These are phyloP conservation scores for Plagodis pulveraria DNA, from an alignment of 2,888 invertebrate species.

Conservation along the genomic window DNA sequence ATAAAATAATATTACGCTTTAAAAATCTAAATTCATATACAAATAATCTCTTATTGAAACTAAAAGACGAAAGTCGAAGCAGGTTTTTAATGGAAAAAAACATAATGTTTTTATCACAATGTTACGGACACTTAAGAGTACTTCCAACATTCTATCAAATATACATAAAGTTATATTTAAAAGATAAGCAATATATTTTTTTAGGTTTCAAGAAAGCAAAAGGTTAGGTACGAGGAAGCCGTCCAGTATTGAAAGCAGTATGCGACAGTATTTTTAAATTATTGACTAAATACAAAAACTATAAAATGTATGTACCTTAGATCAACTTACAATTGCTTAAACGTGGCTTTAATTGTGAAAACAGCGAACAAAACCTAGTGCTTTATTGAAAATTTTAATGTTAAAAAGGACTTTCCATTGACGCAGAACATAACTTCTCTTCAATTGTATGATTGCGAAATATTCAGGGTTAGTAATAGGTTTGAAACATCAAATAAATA, in stretches of 20 bases:
- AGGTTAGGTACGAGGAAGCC: constrained; percentile 52
- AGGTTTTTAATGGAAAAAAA: constrained; percentile 76
- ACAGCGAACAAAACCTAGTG: constrained; percentile 67
- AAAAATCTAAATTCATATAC: constrained; percentile 81
- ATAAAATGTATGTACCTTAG: constrained; percentile 4
- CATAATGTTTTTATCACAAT: constrained; percentile 82
- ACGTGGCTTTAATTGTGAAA: constrained; percentile 35
- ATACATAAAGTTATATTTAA: constrained; percentile 81
- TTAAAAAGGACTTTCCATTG: constrained; percentile 71
- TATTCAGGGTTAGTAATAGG: constrained; percentile 2
- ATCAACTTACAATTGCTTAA: constrained; percentile 34
- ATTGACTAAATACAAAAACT: constrained; percentile 19
- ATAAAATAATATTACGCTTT: constrained; percentile 70
- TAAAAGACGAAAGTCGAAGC: constrained; percentile 74
- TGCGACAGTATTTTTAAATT: not conserved
- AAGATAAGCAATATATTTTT: constrained; percentile 61
- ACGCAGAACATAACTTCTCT: constrained; percentile 76
- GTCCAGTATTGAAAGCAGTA: constrained; percentile 10
- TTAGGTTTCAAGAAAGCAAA: constrained; percentile 78
- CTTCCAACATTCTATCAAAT: constrained; percentile 78
- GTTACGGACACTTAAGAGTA: constrained; percentile 73
- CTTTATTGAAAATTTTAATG: constrained; percentile 72
- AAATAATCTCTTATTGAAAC: constrained; percentile 81
- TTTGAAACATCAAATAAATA: constrained; percentile 5
- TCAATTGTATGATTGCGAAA: constrained; percentile 23